Percentiles rank a stretch among this genome's conserved stretches.
Conservation (phyloP, 2,113 vertebrate genomes). For the Taxidea taxus region DNA sequence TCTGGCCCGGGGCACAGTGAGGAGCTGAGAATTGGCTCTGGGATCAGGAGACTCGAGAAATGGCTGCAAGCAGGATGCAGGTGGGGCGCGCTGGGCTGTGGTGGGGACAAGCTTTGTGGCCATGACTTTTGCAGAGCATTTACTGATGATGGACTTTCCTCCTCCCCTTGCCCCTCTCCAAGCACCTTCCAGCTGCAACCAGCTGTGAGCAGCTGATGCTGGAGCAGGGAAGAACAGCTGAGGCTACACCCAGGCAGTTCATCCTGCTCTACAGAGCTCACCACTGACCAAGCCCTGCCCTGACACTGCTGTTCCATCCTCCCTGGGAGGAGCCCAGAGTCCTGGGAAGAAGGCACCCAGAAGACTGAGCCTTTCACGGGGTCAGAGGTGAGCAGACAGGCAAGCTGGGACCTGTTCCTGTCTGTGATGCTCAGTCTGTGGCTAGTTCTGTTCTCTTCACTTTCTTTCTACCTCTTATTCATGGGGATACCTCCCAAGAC, state of each 20-base stretch:
- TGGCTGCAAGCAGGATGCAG: not conserved
- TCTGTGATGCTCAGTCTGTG: not conserved
- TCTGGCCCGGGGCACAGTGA: not conserved
- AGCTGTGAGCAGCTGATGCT: not conserved
- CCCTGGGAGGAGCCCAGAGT: not conserved
- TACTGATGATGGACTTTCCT: not conserved
- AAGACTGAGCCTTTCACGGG: not conserved
- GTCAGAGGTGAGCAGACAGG: not conserved
- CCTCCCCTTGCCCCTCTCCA: not conserved
- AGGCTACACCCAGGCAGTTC: too few species aligned
- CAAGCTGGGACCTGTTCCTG: too few species aligned
- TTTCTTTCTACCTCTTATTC: not conserved
- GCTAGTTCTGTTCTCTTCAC: not conserved
- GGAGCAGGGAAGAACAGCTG: not conserved
- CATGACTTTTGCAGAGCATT: not conserved
- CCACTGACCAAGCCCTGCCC: not conserved
- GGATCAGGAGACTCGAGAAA: not conserved
- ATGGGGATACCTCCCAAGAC: not conserved
- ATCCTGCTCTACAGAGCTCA: not conserved
- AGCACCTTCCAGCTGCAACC: not conserved
- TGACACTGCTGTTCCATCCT: not conserved
- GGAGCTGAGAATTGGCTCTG: not conserved
- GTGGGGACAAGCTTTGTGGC: not conserved
- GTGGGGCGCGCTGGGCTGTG: not conserved
- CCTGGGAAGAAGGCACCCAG: not conserved